Percentiles rank a stretch among this genome's conserved stretches.
phyloP scores from a whole-genome alignment of 2,888 invertebrate species.

The Drosophila acutilabella region DNA sequence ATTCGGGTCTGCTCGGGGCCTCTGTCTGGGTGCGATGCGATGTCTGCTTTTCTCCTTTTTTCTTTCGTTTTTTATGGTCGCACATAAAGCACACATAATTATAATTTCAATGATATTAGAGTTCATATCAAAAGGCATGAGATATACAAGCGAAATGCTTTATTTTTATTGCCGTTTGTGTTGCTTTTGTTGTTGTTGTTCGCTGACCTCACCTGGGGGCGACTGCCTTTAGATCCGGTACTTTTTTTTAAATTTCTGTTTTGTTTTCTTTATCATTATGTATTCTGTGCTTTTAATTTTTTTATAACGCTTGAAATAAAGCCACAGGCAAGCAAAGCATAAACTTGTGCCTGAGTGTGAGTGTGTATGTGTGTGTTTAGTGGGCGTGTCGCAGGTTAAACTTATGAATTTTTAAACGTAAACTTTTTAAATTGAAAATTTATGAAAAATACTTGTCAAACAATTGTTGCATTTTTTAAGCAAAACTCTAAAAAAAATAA shows the following conservation, averaged over 20 bases:
- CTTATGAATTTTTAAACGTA: conserved; percentile 6
- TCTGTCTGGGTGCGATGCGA: conserved; percentile 14
- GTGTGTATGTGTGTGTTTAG: neutral
- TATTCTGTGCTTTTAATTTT: conserved; percentile 58
- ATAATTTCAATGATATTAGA: conserved; percentile 79
- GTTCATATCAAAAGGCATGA: conserved; percentile 75
- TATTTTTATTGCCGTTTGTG: conserved; percentile 53
- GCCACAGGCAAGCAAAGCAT: conserved; percentile 19
- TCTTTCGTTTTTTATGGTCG: conserved; percentile 53
- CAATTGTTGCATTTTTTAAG: neutral
- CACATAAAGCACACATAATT: conserved; percentile 76
- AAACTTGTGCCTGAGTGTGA: neutral
- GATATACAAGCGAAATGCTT: conserved; percentile 60
- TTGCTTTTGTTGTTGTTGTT: conserved; percentile 5
- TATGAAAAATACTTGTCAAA: neutral
- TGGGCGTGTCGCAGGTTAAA: neutral
- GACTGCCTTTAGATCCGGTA: conserved; percentile 2
- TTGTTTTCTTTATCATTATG: conserved; percentile 33
- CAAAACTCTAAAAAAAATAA: neutral
- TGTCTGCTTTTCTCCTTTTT: conserved; percentile 10
- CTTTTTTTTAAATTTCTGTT: conserved; percentile 7
- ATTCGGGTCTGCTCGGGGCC: conserved; percentile 5
- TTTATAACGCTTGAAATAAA: conserved; percentile 39
- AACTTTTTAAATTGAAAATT: conserved; percentile 11
- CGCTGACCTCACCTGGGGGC: conserved; percentile 25